Evolutionary conservation across 2,797 vertebrate genomes (phyloP).

Genomic region (Poeciliopsis infans): DNA sequence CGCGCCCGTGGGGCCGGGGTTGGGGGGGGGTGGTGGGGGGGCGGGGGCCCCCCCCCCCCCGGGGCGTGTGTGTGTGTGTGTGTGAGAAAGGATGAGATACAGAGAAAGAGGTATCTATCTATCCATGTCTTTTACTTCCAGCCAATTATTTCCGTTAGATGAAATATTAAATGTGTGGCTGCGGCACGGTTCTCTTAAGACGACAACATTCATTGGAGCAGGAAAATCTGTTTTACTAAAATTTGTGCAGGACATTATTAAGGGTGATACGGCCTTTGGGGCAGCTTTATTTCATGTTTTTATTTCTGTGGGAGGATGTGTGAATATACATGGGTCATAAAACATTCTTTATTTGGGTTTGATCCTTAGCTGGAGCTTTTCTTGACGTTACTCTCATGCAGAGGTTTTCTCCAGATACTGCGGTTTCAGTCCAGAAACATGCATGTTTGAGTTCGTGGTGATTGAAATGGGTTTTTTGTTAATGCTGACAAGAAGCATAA

Average conservation of each 20-base stretch:
- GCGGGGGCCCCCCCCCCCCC: too few species aligned
- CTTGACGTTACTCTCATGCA: neutral
- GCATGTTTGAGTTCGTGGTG: neutral
- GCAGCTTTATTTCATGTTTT: neutral
- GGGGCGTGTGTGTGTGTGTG: constrained; percentile 10
- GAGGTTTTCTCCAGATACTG: neutral
- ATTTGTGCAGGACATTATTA: too few species aligned
- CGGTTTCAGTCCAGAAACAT: neutral
- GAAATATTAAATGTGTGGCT: neutral
- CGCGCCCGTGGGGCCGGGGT: too few species aligned
- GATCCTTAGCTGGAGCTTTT: neutral
- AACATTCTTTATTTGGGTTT: neutral
- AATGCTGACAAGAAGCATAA: neutral
- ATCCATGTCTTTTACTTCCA: neutral
- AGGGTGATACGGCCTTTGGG: neutral
- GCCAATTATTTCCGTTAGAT: neutral
- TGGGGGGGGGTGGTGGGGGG: too few species aligned
- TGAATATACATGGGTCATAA: neutral
- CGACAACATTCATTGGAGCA: neutral
- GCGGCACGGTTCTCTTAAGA: neutral
- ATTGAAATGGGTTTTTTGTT: neutral
- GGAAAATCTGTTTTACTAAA: neutral
- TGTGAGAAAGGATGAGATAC: constrained; percentile 1
- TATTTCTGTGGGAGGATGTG: neutral
- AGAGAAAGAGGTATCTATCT: neutral